Evolutionary conservation across 1,140 invertebrate genomes (phyloP).

Genomic region (Araneus ventricosus): DNA sequence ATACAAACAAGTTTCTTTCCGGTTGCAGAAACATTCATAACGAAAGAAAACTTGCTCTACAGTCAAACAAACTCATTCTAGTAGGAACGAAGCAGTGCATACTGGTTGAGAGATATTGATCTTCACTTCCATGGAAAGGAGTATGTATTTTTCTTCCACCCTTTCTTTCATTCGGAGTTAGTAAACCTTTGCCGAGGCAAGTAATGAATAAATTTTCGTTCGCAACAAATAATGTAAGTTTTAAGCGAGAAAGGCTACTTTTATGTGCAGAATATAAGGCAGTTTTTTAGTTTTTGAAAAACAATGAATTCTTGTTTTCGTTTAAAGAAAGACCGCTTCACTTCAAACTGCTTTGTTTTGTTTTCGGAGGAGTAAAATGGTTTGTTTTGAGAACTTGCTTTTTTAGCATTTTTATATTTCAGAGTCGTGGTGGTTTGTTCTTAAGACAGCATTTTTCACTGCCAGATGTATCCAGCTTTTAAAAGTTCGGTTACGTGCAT

Average conservation of each 20-base stretch:
- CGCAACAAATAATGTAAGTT: constrained; percentile 41
- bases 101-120: constrained; percentile 39
- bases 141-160: not conserved
- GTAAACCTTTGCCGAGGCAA: constrained; percentile 24
- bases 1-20: not conserved
- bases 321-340: constrained; percentile 49
- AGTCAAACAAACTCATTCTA: not conserved
- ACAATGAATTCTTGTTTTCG: constrained; percentile 44
- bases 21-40: not conserved
- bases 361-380: not conserved
- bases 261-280: constrained; percentile 49
- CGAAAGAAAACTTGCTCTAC: not conserved
- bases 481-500: not conserved
- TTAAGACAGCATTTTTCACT: constrained; percentile 31
- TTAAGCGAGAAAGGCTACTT: constrained; percentile 47
- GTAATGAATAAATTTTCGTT: constrained; percentile 72
- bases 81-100: not conserved
- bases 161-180: constrained; percentile 39
- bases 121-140: not conserved
- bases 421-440: constrained; percentile 29
- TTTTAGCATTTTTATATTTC: constrained; percentile 60
- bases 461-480: constrained; percentile 8
- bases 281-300: constrained; percentile 44
- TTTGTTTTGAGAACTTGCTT: constrained; percentile 3
- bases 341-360: constrained; percentile 25